These are phyloP conservation scores for Coregonus suidteri DNA, from an alignment of 2,797 vertebrate genomes.

Conservation along the genomic window DNA sequence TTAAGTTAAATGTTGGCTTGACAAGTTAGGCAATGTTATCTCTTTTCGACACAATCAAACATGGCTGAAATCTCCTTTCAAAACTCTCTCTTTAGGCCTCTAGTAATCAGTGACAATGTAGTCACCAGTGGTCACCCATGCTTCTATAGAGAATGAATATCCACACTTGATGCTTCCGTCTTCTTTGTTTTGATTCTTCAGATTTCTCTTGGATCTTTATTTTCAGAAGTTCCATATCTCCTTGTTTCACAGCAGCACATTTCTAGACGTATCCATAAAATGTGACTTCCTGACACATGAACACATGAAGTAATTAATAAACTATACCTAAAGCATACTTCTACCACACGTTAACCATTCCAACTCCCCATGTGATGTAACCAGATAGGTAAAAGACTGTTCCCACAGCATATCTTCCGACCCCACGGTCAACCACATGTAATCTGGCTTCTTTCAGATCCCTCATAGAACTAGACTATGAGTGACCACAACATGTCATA, in stretches of 20 bases:
- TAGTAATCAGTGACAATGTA: too few relatives aligned
- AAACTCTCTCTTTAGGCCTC: neutral
- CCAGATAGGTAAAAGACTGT: neutral
- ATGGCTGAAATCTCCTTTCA: neutral
- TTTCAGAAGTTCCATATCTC: neutral
- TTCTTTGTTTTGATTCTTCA: neutral
- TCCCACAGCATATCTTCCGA: neutral
- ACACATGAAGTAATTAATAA: neutral
- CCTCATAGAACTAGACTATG: neutral
- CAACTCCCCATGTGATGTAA: neutral
- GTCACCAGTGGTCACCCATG: too few relatives aligned
- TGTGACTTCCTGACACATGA: neutral
- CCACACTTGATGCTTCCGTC: too few relatives aligned
- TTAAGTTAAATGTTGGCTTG: neutral
- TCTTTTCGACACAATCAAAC: slow-evolving; percentile 1
- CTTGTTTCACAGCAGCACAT: neutral
- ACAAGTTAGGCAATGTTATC: neutral
- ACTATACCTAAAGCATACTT: neutral
- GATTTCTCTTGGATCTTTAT: neutral
- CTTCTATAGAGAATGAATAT: too few relatives aligned
- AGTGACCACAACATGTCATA: neutral
- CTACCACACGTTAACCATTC: neutral
- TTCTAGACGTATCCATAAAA: neutral
- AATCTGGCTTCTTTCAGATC: neutral
- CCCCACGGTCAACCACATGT: neutral